Conservation (phyloP, 2,113 vertebrate genomes). For the Prunella himalayana region DNA sequence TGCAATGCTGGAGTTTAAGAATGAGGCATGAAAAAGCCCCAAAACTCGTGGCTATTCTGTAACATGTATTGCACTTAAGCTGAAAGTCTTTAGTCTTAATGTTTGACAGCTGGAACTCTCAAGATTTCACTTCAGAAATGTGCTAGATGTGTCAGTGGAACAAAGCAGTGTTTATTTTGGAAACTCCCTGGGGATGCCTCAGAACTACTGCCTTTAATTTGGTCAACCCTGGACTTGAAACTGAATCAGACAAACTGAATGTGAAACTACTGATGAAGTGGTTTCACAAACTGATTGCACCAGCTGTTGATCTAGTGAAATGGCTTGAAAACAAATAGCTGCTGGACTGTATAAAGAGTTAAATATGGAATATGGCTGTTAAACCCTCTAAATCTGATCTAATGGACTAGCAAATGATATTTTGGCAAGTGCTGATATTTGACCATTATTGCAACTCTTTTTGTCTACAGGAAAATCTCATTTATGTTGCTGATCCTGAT, state of each 20-base stretch:
- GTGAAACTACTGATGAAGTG: not conserved
- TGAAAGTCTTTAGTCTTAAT: not conserved
- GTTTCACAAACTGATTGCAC: not conserved
- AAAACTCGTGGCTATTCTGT: not conserved
- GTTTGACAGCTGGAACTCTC: not conserved
- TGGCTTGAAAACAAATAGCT: not conserved
- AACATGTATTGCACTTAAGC: not conserved
- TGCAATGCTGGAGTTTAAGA: not conserved
- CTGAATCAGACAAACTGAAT: not conserved
- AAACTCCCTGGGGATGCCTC: not conserved
- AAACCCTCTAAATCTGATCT: not conserved
- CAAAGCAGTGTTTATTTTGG: not conserved
- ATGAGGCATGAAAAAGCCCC: not conserved
- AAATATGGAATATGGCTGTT: not conserved
- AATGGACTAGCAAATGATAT: not conserved
- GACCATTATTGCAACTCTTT: not conserved
- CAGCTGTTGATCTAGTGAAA: not conserved
- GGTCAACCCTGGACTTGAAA: not conserved
- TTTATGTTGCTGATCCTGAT: conserved; percentile 89
- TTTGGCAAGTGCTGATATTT: not conserved
- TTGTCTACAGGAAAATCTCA: conserved; percentile 87
- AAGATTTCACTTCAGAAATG: not conserved
- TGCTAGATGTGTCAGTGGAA: not conserved
- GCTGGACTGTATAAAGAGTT: not conserved
- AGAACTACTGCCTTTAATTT: not conserved